These are phyloP conservation scores for Huso huso DNA, from an alignment of 2,797 vertebrate genomes.

Conservation along the genomic window DNA sequence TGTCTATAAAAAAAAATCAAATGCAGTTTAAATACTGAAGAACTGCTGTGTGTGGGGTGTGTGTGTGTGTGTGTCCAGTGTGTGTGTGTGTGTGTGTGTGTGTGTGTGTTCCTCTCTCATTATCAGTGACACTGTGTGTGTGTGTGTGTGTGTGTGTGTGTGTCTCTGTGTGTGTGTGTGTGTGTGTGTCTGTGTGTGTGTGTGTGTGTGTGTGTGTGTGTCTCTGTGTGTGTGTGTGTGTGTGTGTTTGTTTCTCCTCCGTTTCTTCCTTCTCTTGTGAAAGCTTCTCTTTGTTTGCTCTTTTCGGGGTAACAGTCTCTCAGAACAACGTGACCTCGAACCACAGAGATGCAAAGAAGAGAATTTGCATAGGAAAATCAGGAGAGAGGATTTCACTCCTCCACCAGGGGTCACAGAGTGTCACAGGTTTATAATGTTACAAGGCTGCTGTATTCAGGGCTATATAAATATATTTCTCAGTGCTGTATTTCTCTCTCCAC, in stretches of 20 bases:
- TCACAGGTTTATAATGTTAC: too few relatives aligned
- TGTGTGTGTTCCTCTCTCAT: neutral
- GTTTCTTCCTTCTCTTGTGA: conserved; percentile 1
- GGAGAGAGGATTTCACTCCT: conserved; percentile 31
- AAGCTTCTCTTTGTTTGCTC: neutral
- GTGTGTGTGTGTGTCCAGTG: conserved; percentile 23
- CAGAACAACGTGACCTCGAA: neutral
- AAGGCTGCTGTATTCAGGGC: too few relatives aligned
- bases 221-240: conserved; percentile 19
- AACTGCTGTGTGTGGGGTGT: too few relatives aligned
- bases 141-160: conserved; percentile 10
- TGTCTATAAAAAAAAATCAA: neutral
- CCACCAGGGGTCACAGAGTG: conserved; percentile 65
- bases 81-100: conserved; percentile 22
- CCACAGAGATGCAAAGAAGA: neutral
- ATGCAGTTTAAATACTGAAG: too few relatives aligned
- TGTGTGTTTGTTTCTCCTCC: conserved; percentile 19
- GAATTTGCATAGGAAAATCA: neutral
- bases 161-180: conserved; percentile 15
- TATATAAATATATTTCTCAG: too few relatives aligned
- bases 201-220: conserved; percentile 2
- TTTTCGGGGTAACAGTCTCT: neutral
- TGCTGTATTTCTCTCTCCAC: too few relatives aligned
- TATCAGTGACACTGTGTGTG: conserved; percentile 11
- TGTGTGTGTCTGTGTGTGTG: neutral